Evolutionary conservation across 2,113 vertebrate species (phyloP), one percentile per base, ranked within the genome.

Genomic region (Pangasianodon hypophthalmus): DNA sequence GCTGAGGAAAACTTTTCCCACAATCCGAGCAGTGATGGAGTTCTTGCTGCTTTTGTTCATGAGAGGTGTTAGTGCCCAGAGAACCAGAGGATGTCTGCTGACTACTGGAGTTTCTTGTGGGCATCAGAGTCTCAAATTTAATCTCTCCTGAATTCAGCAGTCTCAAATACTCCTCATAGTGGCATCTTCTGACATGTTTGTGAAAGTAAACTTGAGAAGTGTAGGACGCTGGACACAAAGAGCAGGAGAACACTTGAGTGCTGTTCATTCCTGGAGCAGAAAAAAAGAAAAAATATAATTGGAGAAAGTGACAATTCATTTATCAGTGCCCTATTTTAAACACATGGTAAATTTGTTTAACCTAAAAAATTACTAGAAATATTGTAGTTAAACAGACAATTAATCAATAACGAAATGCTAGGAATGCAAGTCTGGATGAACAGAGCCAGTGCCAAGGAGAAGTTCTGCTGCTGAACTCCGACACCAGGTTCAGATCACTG

Each of bases 141-240:
- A 82, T 82, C 79, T 82, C 79, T 82, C 79, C 79, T 9, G 79
- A 82, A 54, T 82, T 82, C 50, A 82, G n/a, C 50, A 82, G 79
- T 56, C 79, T 82, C 79, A 82, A 54, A 82, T 82, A 82, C 79
- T 82, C 79, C 79, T 82, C 79, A 82, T 82, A 82, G 50, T 82
- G 79, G 29, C 79, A 82, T 54, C 79, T 52, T 54, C 79, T 82
- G 29, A 82, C 79, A 32, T 82, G 79, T 54, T 82, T 82, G 79
- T 82, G 79, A 82, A 82, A 82, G 50, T 82, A 82, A 54, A 82
- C 79, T 54, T 82, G 79, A 32, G 79, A 82, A 52, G 79, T 82
- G 10, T 82, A 82, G 50, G 79, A 82, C 0, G 50, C 79, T 32
- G 79, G 79, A 82, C 79, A 82, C 50, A 54, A 32, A 21, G 79